Base-by-base conservation (phyloP, 2,888 invertebrate genomes). In the Rhagonycha fulva region DNA sequence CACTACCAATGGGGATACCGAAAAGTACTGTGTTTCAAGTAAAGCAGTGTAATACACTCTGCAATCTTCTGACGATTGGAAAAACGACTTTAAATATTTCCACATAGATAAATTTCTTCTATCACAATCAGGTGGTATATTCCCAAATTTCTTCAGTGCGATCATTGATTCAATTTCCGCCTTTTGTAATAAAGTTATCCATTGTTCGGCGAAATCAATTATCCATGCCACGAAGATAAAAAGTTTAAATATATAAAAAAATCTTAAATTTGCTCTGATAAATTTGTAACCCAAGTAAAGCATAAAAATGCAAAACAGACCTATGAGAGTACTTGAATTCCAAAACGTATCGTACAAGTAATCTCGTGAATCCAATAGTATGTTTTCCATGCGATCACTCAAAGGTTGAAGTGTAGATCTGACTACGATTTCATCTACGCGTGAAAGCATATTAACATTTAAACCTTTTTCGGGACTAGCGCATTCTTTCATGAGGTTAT, bases 121-220 rank as follows among this genome's bases (percentile, higher is more conserved):
- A 73, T 79, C 75, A 75, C 79, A 79, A 24, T 79, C 26, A 14
- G 73, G 70, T 9, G 78, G 76, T 28, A 78, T 71, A 10, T 68
- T n/a, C 12, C 66, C 24, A 73, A 76, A 78, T n/a, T 62, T 70
- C 19, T 73, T 10, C 7, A 71, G 62, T 62, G 75, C 79, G 14
- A 76, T 78, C 71, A 79, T 68, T 70, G 67, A 75, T 67, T 78
- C 75, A 68, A 78, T 79, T 71, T 79, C 78, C 26, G 70, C 75
- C 26, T 79, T 76, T 76, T 78, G 24, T 60, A 72, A 79, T 30
- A 79, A 73, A 63, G 72, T 74, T 10, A 76, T 74, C 79, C 79
- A 79, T 19, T 71, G 78, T 60, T 78, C 76, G 12, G 75, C 78
- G 72, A 74, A 79, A 79, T 79, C 79, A 7, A 69, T 28, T 30